Conservation (phyloP, 2,797 vertebrate species). For the Nyctalus aviator region DNA sequence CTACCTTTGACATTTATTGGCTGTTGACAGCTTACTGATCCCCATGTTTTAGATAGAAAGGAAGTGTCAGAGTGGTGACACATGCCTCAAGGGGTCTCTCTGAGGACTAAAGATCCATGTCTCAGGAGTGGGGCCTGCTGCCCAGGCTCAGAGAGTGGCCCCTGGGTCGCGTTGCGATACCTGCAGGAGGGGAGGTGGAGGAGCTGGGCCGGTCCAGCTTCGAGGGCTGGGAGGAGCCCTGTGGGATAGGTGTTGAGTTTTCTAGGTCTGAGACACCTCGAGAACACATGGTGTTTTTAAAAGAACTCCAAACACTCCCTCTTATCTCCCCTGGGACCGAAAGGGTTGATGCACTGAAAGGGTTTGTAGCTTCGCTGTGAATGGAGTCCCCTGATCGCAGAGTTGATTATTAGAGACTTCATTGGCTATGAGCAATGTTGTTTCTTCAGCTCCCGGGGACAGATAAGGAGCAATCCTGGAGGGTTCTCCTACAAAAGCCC, state of each 20-base stretch:
- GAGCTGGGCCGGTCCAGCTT: rapidly evolving
- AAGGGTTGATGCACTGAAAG: conserved; percentile 37
- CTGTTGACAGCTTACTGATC: not conserved
- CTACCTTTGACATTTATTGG: not conserved
- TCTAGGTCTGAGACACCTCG: not conserved
- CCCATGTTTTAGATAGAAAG: not conserved
- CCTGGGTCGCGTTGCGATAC: rapidly evolving
- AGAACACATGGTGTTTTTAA: conserved; percentile 18
- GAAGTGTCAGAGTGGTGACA: not conserved
- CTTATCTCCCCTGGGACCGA: not conserved
- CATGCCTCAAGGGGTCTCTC: not conserved
- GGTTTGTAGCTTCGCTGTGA: conserved; percentile 47
- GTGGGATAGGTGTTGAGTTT: not conserved
- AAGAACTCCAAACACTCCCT: conserved; percentile 22
- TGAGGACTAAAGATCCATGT: not conserved
- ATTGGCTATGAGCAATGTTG: conserved; percentile 54
- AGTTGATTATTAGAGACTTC: conserved; percentile 70
- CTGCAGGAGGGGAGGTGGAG: not conserved
- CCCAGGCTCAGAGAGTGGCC: not conserved
- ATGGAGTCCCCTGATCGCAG: conserved; percentile 50
- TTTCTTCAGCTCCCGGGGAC: conserved; percentile 50
- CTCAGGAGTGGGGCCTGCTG: rapidly evolving
- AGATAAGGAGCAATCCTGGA: conserved; percentile 60
- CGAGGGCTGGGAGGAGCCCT: rapidly evolving
- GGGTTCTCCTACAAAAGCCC: conserved; percentile 44